Base-by-base conservation (phyloP, 2,797 vertebrate genomes). In the Eupleurogrammus muticus region DNA sequence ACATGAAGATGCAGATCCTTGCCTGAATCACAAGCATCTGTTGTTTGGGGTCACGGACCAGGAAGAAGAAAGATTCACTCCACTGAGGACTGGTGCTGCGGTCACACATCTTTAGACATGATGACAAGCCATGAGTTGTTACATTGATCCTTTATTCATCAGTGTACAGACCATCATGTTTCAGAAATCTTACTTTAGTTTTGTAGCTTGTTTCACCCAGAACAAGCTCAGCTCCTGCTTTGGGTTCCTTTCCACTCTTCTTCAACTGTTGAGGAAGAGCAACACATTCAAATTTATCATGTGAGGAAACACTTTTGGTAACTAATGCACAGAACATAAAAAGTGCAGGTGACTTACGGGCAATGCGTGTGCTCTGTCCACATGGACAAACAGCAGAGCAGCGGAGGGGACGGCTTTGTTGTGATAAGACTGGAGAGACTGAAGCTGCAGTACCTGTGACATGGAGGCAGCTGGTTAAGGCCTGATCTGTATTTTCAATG, bases 21-120 rank as follows among this genome's bases (percentile, higher is more conserved):
- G 92, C 97, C 95, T 97, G 96, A 34, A 97, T 65, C 50, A 97
- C 86, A 70, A 98, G 92, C 17, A 90, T 92, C 79, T 97, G 95
- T 1, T 52, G 73, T 21, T 92, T 92, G 0, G 96, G 97, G 74
- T 94, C 94, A 75, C 89, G 94, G 85, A 98, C 81, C 75, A 96
- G 88, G 81, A 97, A 97, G 86, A 93, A 86, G 85, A 96, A 95
- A 1, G 84, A 90, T 87, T 97, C 95, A 0, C 94, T 93, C 97
- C 97, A 98, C 59, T 94, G 34, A 7, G 97, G 97, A 14, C 88
- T 92, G 9, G 87, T 48, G 4, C 87, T 92, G 0, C 95, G 95
- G 34, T 95, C 52, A 69, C 93, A 90, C 40, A 95, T 83, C 97
- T 98, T 77, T 21, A 70, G 0, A 50, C 4, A 75, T 5, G 4